phyloP scores from a whole-genome alignment of 2,113 vertebrate genomes.

The Tretioscincus oriximinensis region DNA sequence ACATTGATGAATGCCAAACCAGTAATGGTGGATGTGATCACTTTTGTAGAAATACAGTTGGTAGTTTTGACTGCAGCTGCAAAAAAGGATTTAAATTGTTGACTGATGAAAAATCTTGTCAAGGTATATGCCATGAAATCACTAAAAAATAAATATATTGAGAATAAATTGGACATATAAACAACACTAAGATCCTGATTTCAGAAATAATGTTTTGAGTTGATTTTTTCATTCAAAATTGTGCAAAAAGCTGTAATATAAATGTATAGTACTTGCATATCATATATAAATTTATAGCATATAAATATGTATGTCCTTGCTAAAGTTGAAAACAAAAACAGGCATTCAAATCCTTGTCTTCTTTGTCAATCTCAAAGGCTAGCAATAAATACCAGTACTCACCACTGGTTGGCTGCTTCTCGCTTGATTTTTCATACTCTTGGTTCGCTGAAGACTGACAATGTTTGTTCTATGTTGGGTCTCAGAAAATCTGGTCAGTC shows the following conservation, averaged over 20 bases:
- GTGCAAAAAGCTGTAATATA: too few species aligned
- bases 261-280: too few species aligned
- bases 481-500: too few species aligned
- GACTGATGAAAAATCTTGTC: constrained; percentile 94
- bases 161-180: constrained; percentile 41
- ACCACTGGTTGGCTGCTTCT: too few species aligned
- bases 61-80: constrained; percentile 98
- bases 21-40: constrained; percentile 93
- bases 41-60: constrained; percentile 95
- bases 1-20: constrained; percentile 93
- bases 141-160: constrained; percentile 48
- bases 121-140: constrained; percentile 79
- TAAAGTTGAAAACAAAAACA: too few species aligned
- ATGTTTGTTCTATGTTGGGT: too few species aligned
- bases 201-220: constrained; percentile 50
- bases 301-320: too few species aligned
- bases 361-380: too few species aligned
- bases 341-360: too few species aligned
- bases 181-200: constrained; percentile 53
- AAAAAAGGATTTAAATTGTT: constrained; percentile 95
- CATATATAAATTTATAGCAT: not conserved
- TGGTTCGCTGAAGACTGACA: too few species aligned
- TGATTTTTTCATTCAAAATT: constrained; percentile 16
- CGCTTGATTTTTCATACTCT: too few species aligned
- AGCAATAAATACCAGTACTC: too few species aligned